Evolutionary conservation across 2,797 vertebrate genomes (phyloP).

Genomic region (Melanotaenia trifasciata): DNA sequence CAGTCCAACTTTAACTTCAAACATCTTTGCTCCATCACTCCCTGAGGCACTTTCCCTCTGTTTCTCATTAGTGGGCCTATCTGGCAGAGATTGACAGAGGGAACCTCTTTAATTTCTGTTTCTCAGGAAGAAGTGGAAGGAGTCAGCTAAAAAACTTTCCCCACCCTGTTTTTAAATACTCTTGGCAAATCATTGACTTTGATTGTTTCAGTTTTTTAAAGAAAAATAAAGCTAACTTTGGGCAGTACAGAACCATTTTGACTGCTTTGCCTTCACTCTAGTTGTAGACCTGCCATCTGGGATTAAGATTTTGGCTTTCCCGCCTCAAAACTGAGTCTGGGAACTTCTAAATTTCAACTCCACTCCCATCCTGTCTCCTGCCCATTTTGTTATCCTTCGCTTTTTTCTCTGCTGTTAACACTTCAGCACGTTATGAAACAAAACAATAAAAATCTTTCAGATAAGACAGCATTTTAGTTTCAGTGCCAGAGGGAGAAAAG

Average conservation of each 20-base stretch:
- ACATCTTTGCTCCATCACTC: constrained; percentile 11
- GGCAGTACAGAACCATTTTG: constrained; percentile 30
- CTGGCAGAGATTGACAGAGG: constrained; percentile 24
- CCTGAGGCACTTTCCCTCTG: constrained; percentile 4
- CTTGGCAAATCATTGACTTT: constrained; percentile 56
- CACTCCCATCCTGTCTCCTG: constrained; percentile 4
- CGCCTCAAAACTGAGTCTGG: constrained; percentile 33
- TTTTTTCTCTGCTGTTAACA: constrained; percentile 2
- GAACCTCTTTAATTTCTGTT: constrained; percentile 55
- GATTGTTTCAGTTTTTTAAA: constrained; percentile 34
- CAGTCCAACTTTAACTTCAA: background rate
- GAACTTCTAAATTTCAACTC: constrained; percentile 21
- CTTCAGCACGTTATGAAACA: constrained; percentile 2
- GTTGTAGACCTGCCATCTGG: constrained; percentile 18
- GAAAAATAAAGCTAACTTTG: constrained; percentile 42
- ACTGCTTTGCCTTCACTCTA: constrained; percentile 9
- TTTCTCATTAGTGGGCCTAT: constrained; percentile 60
- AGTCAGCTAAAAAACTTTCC: constrained; percentile 28
- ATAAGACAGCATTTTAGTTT: background rate
- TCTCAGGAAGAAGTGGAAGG: constrained; percentile 58
- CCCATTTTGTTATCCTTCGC: constrained; percentile 17
- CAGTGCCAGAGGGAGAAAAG: background rate
- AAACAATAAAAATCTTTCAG: constrained; percentile 1
- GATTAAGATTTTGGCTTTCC: constrained; percentile 32
- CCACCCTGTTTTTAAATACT: constrained; percentile 57